These are phyloP conservation scores for Syrista parreyssii DNA, from an alignment of 2,888 invertebrate genomes.

Conservation along the genomic window DNA sequence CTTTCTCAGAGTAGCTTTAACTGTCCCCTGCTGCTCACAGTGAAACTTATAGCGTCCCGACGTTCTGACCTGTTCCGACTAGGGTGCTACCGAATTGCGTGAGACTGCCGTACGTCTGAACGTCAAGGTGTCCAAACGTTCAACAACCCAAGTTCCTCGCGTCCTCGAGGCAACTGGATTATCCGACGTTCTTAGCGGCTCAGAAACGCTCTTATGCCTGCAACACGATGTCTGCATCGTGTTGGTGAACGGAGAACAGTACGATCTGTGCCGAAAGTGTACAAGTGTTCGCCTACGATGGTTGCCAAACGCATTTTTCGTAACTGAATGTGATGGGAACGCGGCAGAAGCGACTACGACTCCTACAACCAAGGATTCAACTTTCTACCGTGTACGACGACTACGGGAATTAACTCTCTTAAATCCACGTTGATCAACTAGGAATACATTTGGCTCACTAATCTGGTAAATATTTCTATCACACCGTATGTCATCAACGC, in stretches of 20 bases:
- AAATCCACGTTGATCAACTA: background rate
- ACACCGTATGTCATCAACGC: background rate
- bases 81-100: background rate
- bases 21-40: background rate
- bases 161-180: background rate
- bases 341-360: background rate
- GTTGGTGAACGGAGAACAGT: background rate
- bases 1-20: background rate
- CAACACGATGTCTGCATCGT: background rate
- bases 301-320: constrained; percentile 1
- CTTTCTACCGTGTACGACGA: background rate
- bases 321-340: background rate
- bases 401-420: background rate
- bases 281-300: background rate
- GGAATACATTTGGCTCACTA: background rate
- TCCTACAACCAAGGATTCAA: background rate
- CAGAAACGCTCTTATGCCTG: background rate
- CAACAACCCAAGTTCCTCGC: background rate
- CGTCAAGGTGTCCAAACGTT: background rate
- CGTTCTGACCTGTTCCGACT: background rate
- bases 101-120: background rate
- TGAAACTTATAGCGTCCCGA: background rate
- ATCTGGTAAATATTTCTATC: background rate
- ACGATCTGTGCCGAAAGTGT: background rate
- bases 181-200: background rate